These are phyloP conservation scores for Otus sunia DNA, from an alignment of 2,113 vertebrate species.

Conservation along the genomic window DNA sequence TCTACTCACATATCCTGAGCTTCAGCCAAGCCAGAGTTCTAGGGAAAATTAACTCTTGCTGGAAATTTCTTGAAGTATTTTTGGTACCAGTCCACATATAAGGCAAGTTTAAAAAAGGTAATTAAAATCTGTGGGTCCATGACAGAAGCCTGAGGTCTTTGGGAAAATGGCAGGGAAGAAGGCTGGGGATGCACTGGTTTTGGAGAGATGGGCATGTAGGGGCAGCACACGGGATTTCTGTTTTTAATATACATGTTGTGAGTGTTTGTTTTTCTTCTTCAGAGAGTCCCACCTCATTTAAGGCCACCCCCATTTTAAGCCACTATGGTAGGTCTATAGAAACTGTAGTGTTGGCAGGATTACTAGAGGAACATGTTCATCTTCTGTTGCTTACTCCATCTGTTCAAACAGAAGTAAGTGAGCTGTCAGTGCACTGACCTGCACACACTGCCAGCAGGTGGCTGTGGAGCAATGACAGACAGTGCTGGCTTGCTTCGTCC, in stretches of 20 bases:
- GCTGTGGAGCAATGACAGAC: neutral
- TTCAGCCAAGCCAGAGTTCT: slow-evolving; percentile 22
- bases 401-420: neutral
- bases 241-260: neutral
- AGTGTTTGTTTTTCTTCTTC: neutral
- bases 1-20: neutral
- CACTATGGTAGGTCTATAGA: neutral
- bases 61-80: neutral
- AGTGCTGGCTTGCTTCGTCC: neutral
- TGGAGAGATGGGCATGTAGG: neutral
- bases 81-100: neutral
- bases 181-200: neutral
- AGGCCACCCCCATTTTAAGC: neutral
- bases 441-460: neutral
- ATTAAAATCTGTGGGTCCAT: neutral
- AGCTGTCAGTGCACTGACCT: neutral
- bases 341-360: neutral
- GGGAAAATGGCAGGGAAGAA: neutral
- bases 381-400: neutral
- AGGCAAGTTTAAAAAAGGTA: neutral
- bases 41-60: slow-evolving; percentile 12
- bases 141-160: neutral
- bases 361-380: neutral
- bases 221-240: neutral
- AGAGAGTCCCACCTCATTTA: neutral